phyloP scores from a whole-genome alignment of 1,140 invertebrate species.

The Medauroidea extradentata region DNA sequence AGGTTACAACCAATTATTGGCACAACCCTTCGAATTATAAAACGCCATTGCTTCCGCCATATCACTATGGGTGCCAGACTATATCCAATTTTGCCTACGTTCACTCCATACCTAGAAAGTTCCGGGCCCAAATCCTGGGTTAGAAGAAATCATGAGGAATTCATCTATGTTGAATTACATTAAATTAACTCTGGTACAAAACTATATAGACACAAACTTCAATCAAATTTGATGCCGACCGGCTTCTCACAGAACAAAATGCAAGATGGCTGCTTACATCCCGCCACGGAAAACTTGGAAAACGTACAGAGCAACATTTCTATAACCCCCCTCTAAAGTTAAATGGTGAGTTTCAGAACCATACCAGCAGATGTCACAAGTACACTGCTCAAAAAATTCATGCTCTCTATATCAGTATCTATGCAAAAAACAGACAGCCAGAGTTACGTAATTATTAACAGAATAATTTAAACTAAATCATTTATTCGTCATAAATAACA shows the following conservation, averaged over 20 bases:
- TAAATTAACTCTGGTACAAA: background rate
- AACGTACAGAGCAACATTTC: slow-evolving; percentile 26
- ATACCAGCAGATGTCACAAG: background rate
- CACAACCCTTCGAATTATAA: slow-evolving; percentile 21
- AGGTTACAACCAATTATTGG: too few species aligned
- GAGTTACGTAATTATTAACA: too few species aligned
- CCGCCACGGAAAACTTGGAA: slow-evolving; percentile 43
- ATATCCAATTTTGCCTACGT: slow-evolving; percentile 33
- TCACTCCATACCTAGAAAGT: slow-evolving; percentile 43
- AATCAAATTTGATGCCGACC: slow-evolving; percentile 23
- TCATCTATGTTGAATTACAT: background rate
- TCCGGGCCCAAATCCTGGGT: slow-evolving; percentile 31
- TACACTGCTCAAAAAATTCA: too few species aligned
- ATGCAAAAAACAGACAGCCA: too few species aligned
- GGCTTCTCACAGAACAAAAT: slow-evolving; percentile 41
- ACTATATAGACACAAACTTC: too few species aligned
- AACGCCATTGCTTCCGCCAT: slow-evolving; percentile 38
- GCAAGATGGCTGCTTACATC: slow-evolving; percentile 45
- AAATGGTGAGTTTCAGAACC: background rate
- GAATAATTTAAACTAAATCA: too few species aligned
- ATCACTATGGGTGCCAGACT: slow-evolving; percentile 37
- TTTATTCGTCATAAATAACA: too few species aligned
- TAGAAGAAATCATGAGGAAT: background rate
- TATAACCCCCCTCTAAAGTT: slow-evolving; percentile 6
- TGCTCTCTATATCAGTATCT: too few species aligned